These are phyloP conservation scores for Chelidonichthys spinosus DNA, from an alignment of 2,797 vertebrate genomes.

Conservation along the genomic window DNA sequence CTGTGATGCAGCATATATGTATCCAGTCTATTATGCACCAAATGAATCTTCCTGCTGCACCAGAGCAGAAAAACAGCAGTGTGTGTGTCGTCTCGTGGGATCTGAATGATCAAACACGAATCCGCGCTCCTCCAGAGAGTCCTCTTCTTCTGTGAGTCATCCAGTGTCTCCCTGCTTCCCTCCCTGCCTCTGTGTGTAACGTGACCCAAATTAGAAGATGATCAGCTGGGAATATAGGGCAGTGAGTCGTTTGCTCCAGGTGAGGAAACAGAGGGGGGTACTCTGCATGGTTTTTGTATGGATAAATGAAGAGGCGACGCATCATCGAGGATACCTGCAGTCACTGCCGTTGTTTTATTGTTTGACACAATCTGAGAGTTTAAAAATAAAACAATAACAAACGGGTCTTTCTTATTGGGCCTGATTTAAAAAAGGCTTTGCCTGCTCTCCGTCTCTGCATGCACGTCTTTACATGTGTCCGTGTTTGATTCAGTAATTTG, in stretches of 20 bases:
- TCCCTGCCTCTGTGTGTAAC: conserved; percentile 45
- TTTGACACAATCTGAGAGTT: background rate
- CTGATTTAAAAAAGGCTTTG: conserved; percentile 12
- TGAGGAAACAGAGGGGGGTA: conserved; percentile 24
- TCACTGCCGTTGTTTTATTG: background rate
- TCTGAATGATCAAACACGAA: conserved; percentile 65
- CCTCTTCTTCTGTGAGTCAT: conserved; percentile 61
- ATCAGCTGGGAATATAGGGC: conserved; percentile 27
- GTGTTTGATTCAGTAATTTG: conserved; percentile 46
- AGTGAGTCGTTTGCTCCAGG: conserved; percentile 14
- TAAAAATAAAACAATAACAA: background rate
- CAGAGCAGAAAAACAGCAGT: conserved; percentile 32
- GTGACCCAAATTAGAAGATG: conserved; percentile 45
- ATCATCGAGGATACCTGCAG: background rate
- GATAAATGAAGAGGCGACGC: conserved; percentile 21
- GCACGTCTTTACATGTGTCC: background rate
- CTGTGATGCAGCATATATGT: conserved; percentile 4
- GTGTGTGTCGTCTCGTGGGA: conserved; percentile 48
- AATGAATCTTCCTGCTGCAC: conserved; percentile 39
- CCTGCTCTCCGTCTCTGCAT: conserved; percentile 15
- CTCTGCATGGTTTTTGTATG: conserved; percentile 10
- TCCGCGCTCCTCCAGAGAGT: conserved; percentile 56
- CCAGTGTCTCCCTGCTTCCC: conserved; percentile 16
- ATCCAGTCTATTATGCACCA: conserved; percentile 28
- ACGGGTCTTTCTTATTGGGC: conserved; percentile 9